A percentile compares a stretch with the other conserved stretches of the same genome.
Evolutionary conservation across 2,888 invertebrate genomes (phyloP).

Genomic region (Linyphia triangularis): DNA sequence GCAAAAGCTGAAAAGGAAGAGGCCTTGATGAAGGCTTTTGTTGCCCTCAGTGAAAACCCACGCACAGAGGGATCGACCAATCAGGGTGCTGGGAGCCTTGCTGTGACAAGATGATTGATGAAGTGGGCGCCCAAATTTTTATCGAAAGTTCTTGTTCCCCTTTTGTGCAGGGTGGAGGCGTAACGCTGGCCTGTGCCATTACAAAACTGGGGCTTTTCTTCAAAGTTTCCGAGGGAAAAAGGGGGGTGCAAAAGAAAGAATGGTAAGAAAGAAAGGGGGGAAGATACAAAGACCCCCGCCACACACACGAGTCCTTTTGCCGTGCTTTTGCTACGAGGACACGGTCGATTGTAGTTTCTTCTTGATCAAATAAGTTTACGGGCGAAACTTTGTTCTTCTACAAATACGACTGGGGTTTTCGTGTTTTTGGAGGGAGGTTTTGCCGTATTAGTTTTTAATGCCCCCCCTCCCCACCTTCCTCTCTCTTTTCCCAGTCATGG

Average conservation of each 20-base stretch:
- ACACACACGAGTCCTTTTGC: constrained; percentile 17
- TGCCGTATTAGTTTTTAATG: constrained; percentile 52
- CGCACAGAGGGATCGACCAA: constrained; percentile 73
- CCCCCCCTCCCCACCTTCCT: constrained; percentile 18
- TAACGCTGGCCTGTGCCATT: constrained; percentile 75
- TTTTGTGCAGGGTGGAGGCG: constrained; percentile 72
- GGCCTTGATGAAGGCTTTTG: constrained; percentile 75
- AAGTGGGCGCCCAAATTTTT: constrained; percentile 76
- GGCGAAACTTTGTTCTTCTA: constrained; percentile 75
- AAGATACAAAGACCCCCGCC: constrained; percentile 8
- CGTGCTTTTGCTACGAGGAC: constrained; percentile 71
- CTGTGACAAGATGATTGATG: constrained; percentile 76
- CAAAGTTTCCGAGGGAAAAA: constrained; percentile 72
- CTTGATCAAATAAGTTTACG: constrained; percentile 76
- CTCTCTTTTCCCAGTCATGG: neutral
- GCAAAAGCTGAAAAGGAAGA: constrained; percentile 71
- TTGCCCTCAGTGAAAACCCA: constrained; percentile 50
- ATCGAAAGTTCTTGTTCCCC: constrained; percentile 76
- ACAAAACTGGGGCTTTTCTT: constrained; percentile 75
- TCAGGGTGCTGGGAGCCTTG: constrained; percentile 74
- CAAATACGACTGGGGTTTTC: constrained; percentile 73
- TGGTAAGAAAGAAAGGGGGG: constrained; percentile 50
- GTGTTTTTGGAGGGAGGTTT: constrained; percentile 63
- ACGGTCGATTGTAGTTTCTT: constrained; percentile 75
- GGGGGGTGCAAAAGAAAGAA: constrained; percentile 69